Conservation (phyloP, 2,113 vertebrate genomes). For the Pantherophis guttatus region DNA sequence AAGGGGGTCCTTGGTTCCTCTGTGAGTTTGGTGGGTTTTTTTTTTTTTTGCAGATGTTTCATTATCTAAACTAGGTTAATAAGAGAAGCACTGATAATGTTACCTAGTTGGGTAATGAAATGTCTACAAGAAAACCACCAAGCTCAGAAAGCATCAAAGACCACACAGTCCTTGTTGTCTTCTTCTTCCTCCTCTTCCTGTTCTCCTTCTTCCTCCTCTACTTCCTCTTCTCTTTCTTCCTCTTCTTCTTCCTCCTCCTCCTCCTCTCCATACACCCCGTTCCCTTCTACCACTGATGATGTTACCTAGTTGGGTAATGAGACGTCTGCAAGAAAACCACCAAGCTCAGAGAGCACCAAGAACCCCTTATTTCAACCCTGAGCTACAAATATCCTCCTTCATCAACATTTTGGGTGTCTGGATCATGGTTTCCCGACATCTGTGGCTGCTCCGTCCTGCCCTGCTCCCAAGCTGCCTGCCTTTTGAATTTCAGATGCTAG, state of each 20-base stretch:
- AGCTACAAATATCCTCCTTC: no score
- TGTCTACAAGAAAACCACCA: background rate
- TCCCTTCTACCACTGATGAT: background rate
- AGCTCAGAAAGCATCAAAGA: background rate
- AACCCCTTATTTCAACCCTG: no score
- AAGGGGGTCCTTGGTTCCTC: background rate
- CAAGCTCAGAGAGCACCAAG: no score
- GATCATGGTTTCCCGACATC: background rate
- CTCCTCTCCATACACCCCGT: accelerated
- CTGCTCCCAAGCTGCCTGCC: background rate
- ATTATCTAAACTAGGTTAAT: background rate
- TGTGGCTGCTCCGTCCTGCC: background rate
- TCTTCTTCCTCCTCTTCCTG: background rate
- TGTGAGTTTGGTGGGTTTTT: background rate
- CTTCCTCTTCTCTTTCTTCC: no score
- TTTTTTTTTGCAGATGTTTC: background rate
- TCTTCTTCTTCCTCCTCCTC: accelerated
- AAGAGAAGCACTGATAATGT: background rate
- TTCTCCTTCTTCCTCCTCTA: no score
- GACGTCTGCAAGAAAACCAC: background rate
- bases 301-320: background rate
- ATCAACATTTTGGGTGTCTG: background rate
- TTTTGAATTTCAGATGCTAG: background rate
- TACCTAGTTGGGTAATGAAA: background rate
- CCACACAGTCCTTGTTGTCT: background rate